Evolutionary conservation across 2,113 vertebrate species (phyloP).

Genomic region (Trematocara stigmaticum): DNA sequence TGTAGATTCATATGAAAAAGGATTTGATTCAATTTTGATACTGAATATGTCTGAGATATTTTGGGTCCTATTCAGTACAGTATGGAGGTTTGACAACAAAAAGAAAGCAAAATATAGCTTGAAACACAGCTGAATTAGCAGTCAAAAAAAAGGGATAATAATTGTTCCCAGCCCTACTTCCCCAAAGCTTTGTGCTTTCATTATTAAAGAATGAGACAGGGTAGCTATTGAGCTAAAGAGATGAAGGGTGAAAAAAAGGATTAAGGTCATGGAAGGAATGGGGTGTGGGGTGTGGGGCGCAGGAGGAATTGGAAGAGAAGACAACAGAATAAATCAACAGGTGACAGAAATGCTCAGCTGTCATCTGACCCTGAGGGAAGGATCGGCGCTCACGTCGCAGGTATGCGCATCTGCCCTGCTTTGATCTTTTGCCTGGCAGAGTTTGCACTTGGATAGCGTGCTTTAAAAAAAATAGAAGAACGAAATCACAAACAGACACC

Average conservation of each 20-base stretch:
- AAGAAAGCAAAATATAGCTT: background rate
- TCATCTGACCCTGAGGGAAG: constrained; percentile 69
- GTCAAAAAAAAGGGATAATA: background rate
- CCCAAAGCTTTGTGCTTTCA: background rate
- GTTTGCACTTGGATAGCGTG: constrained; percentile 44
- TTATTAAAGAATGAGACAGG: constrained; percentile 15
- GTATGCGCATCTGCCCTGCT: constrained; percentile 72
- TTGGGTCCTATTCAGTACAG: background rate
- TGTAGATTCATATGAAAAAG: background rate
- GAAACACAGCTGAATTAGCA: background rate
- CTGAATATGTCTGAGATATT: background rate
- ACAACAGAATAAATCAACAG: constrained; percentile 69
- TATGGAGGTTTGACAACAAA: background rate
- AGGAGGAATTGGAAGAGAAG: constrained; percentile 13
- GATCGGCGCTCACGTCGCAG: constrained; percentile 68
- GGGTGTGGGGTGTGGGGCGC: background rate
- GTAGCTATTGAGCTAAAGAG: background rate
- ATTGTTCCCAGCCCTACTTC: constrained; percentile 17
- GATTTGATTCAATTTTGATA: background rate
- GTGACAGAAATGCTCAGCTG: constrained; percentile 74
- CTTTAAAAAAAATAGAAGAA: constrained; percentile 10
- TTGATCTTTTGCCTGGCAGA: constrained; percentile 73
- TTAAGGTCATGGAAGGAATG: background rate
- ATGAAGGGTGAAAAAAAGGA: constrained; percentile 11
- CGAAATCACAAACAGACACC: constrained; percentile 55